Percentiles rank a stretch among this genome's conserved stretches.
phyloP scores from a whole-genome alignment of 2,113 vertebrate species.

The Neopipo cinnamomea region DNA sequence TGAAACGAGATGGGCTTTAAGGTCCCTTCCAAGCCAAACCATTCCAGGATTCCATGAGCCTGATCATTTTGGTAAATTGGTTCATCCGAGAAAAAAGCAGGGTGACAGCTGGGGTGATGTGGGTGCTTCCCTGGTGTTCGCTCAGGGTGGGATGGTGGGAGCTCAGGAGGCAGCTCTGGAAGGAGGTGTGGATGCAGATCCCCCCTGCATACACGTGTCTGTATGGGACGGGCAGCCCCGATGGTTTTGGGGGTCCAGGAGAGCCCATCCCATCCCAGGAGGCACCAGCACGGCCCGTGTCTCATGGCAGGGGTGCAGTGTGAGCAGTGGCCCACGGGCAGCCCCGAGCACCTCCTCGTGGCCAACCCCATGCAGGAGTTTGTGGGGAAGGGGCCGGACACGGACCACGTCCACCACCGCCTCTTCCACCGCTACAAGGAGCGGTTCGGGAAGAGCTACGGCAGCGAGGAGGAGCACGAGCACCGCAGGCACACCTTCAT shows the following conservation, averaged over 20 bases:
- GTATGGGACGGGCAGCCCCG: accelerated
- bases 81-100: neutral
- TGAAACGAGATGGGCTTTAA: neutral
- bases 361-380: constrained; percentile 83
- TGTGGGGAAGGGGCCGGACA: constrained; percentile 45
- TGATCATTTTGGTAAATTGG: neutral
- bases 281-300: neutral
- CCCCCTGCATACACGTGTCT: accelerated
- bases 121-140: neutral
- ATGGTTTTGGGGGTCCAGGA: neutral
- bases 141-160: neutral
- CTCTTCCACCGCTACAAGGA: constrained; percentile 74
- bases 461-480: constrained; percentile 72
- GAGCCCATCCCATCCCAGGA: accelerated
- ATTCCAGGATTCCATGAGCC: neutral
- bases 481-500: constrained; percentile 66
- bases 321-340: neutral
- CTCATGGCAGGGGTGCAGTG: constrained; percentile 7
- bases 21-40: neutral
- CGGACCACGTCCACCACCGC: constrained; percentile 56
- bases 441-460: constrained; percentile 68
- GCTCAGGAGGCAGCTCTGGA: neutral
- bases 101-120: neutral
- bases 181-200: neutral
- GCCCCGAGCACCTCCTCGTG: constrained; percentile 72